Evolutionary conservation across 2,888 invertebrate genomes (phyloP), one percentile per base, ranked within the genome.

Genomic region (Heterodera filipjevi): DNA sequence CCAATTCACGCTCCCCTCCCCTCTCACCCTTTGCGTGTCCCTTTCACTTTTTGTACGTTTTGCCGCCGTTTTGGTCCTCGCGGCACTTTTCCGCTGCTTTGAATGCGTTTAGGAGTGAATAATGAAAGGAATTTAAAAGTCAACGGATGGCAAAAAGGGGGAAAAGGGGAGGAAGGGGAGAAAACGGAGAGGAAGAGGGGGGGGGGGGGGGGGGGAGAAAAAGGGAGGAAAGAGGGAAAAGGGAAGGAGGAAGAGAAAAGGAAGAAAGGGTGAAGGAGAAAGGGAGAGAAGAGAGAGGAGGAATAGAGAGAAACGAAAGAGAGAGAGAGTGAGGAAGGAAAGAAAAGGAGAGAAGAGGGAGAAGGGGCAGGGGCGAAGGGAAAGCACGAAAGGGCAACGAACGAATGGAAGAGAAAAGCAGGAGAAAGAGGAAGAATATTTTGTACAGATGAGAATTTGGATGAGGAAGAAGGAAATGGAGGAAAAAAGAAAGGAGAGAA

Each of bases 1-100:
- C 73, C 49, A 59, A 49, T 73, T 49, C 73, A 73, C 73, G 71
- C 73, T 49, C 73, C 3, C 53, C 73, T 16, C 16, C 73, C 71
- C 66, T 22, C 53, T 53, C 70, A 53, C 68, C 75, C 33, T 59
- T 59, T 49, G 70, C 70, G 49, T 77, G 68, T 53, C 77, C 53
- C 49, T 33, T 68, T 35, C 70, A 35, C 68, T 33, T 35, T 68
- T 30, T 68, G 32, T 68, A 14, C 68, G 30, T 19, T 68, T 68
- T 35, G 59, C 59, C 59, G 59, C 59, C 59, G 27, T 59, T 59
- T 59, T 59, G 59, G 59, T 27, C 49, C 49, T 49, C 49, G 59
- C 5, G n/a, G n/a, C 46, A 49, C 59, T 59, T 59, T 59, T 59
- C n/a, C 59, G 59, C 59, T 59, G 59, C 59, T 59, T n/a, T 59